Conservation (phyloP, 2,888 invertebrate genomes). For the Megamerina dolium region DNA sequence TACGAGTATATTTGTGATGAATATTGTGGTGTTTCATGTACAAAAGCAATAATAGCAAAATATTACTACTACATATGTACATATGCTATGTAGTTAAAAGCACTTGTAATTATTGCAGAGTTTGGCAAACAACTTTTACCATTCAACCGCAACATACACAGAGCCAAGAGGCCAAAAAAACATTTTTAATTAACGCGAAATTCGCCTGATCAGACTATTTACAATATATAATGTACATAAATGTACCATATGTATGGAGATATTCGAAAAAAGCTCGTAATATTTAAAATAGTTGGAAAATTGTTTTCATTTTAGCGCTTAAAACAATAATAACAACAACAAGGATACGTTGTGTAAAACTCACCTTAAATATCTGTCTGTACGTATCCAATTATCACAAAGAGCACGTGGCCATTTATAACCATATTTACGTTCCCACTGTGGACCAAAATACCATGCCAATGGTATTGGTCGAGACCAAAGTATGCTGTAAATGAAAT, state of each 20-base stretch:
- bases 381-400: constrained; percentile 87
- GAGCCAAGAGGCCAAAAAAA: too few relatives aligned
- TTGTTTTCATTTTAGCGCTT: too few relatives aligned
- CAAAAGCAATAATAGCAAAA: constrained; percentile 3
- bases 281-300: too few relatives aligned
- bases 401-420: constrained; percentile 72
- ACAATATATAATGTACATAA: too few relatives aligned
- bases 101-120: background rate
- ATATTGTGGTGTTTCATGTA: background rate
- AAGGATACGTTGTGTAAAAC: constrained; percentile 16
- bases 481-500: constrained; percentile 53
- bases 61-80: background rate
- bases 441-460: constrained; percentile 86
- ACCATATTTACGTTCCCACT: constrained; percentile 80
- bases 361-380: constrained; percentile 64
- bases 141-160: background rate
- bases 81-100: too few relatives aligned
- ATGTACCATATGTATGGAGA: too few relatives aligned
- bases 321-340: background rate
- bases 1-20: background rate
- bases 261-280: too few relatives aligned
- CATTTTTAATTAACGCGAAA: constrained; percentile 11
- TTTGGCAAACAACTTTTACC: background rate
- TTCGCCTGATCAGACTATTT: background rate
- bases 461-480: constrained; percentile 92